Evolutionary conservation across 2,113 vertebrate genomes (phyloP).

Genomic region (Siphamia tubifer): DNA sequence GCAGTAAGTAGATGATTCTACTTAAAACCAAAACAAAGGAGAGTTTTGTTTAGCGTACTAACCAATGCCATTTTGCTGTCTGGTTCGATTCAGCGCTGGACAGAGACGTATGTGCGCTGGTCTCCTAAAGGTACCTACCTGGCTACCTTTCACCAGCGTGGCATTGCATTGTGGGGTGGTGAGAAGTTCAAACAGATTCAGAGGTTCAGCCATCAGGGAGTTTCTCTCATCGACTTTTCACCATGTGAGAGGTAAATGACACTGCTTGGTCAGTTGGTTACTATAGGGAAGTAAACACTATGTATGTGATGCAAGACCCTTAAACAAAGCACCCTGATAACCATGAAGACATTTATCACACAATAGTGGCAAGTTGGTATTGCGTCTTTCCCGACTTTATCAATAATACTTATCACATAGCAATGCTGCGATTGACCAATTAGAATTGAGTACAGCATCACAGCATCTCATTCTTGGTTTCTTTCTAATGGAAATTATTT

Average conservation of each 20-base stretch:
- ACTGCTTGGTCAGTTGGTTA: not conserved
- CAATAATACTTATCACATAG: too few relatives aligned
- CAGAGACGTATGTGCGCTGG: slow-evolving; percentile 97
- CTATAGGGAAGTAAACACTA: too few relatives aligned
- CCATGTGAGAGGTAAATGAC: slow-evolving; percentile 93
- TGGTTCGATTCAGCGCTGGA: slow-evolving; percentile 87
- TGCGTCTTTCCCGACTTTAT: too few relatives aligned
- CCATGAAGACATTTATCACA: too few relatives aligned
- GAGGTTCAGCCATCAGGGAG: slow-evolving; percentile 95
- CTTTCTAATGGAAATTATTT: too few relatives aligned
- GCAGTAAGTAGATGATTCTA: slow-evolving; percentile 79
- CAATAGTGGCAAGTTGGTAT: too few relatives aligned
- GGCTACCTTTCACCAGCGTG: slow-evolving; percentile 95
- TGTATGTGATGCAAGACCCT: too few relatives aligned
- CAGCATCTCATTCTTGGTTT: too few relatives aligned
- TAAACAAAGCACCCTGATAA: too few relatives aligned
- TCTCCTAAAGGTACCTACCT: slow-evolving; percentile 96
- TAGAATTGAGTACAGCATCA: too few relatives aligned
- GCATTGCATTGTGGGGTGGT: slow-evolving; percentile 97
- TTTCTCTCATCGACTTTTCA: slow-evolving; percentile 98
- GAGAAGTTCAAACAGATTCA: slow-evolving; percentile 99
- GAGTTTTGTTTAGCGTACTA: not conserved
- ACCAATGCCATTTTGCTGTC: not conserved
- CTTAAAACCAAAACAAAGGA: not conserved
- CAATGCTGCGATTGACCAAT: too few relatives aligned